Base-by-base conservation (phyloP, 2,797 vertebrate species). In the Sebastes alutus region DNA sequence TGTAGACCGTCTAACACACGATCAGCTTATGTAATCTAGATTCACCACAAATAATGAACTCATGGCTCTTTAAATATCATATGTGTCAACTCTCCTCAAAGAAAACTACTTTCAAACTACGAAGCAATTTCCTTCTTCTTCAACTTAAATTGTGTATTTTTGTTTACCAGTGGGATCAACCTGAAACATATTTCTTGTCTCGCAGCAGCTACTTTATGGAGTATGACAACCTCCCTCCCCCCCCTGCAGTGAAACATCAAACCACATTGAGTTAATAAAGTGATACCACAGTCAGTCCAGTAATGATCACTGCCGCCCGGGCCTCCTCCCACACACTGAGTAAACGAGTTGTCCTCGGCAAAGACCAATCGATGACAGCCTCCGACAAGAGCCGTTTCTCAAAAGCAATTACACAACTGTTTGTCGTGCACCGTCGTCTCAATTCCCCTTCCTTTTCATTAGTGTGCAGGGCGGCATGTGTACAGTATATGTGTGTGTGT, bases 321-420 rank as follows among this genome's bases (percentile, higher is more conserved):
- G 80, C 88, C 82, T 83, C 83, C 83, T 63, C 91, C 90, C 91
- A 93, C 92, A 82, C 92, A 83, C 70, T 33, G 77, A 90, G 91
- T 72, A 90, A 91, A 92, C 77, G 35, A 87, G 88, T 84, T 33
- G 85, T 89, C 88, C 72, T 78, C 78, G 10, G 83, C 67, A 73
- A 58, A 84, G 61, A 85, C 87, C 84, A 81, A 94, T 94, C 92
- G 83, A 95, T 94, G 90, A 83, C 86, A 86, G 81, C 84, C 82
- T 87, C 85, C 35, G 75, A 92, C 88, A 84, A 81, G 86, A 85
- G 81, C 78, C 59, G 54, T 91, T 93, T 92, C 85, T 92, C 88
- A 92, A 90, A 91, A 89, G 88, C 92, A 95, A 94, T 93, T 93
- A 93, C 91, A 92, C 88, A 90, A 87, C 88, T 87, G 82, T 94